Conservation (phyloP, 1,140 invertebrate species). For the Zaprionus inermis region DNA sequence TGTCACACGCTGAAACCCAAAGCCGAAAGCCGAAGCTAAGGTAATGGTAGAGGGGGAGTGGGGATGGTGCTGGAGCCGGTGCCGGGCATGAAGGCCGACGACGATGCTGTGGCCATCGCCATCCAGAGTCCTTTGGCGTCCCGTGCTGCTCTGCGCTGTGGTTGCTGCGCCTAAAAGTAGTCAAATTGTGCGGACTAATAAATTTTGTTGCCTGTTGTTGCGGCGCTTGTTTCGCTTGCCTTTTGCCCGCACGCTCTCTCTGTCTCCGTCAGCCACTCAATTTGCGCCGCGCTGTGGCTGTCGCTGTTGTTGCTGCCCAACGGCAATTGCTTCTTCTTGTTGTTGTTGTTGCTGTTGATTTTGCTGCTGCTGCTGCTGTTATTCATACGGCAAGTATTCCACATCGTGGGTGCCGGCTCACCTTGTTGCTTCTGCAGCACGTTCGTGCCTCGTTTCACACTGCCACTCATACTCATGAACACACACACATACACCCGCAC, state of each 20-base stretch:
- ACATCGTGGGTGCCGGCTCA: constrained; percentile 57
- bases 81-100: constrained; percentile 18
- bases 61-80: constrained; percentile 35
- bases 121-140: neutral
- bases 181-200: constrained; percentile 82
- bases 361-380: constrained; percentile 50
- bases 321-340: constrained; percentile 59
- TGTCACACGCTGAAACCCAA: constrained; percentile 54
- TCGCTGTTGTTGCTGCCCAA: constrained; percentile 56
- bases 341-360: constrained; percentile 39
- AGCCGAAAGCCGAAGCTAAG: constrained; percentile 38
- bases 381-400: constrained; percentile 66
- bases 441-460: constrained; percentile 23
- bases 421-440: constrained; percentile 65
- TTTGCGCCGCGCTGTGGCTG: constrained; percentile 14
- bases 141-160: constrained; percentile 51
- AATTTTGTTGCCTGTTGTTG: constrained; percentile 78
- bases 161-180: constrained; percentile 82
- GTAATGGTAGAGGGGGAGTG: too few relatives aligned
- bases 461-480: constrained; percentile 13
- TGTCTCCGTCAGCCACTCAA: constrained; percentile 18
- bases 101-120: neutral
- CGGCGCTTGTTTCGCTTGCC: constrained; percentile 67
- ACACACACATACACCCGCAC: constrained; percentile 9
- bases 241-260: constrained; percentile 21